Conservation (phyloP, 2,888 invertebrate genomes). For the Epinotia bilunana region DNA sequence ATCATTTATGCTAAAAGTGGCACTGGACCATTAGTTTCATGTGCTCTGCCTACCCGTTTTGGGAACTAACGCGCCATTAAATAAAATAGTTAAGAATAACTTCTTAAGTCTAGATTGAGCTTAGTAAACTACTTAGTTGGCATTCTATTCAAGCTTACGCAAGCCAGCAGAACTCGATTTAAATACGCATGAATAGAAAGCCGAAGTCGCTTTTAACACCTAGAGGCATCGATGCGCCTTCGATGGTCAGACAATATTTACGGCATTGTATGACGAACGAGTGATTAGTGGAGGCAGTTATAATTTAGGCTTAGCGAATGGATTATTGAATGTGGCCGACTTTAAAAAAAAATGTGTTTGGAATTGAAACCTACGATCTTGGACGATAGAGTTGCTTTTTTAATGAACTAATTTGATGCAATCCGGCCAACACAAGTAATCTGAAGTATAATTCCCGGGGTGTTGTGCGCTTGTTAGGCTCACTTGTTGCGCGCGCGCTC, state of each 20-base stretch:
- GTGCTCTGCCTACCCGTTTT: no score
- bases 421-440: no score
- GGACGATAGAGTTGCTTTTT: no score
- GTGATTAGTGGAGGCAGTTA: constrained; percentile 74
- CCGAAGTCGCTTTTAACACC: constrained; percentile 26
- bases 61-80: no score
- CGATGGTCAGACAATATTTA: constrained; percentile 56
- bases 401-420: no score
- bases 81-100: not conserved
- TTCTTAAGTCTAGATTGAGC: not conserved
- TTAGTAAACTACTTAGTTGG: not conserved
- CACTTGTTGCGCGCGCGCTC: constrained; percentile 80
- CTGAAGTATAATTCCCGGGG: constrained; percentile 50
- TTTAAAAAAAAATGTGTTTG: no score
- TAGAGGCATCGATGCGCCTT: constrained; percentile 50
- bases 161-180: constrained; percentile 19
- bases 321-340: no score
- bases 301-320: constrained; percentile 77
- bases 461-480: constrained; percentile 78
- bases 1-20: no score
- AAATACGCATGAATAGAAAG: constrained; percentile 30
- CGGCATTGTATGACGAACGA: constrained; percentile 54
- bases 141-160: constrained; percentile 28
- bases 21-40: no score
- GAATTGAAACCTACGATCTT: no score